Base-by-base conservation (phyloP, 2,797 vertebrate species). In the Ibycter americanus region DNA sequence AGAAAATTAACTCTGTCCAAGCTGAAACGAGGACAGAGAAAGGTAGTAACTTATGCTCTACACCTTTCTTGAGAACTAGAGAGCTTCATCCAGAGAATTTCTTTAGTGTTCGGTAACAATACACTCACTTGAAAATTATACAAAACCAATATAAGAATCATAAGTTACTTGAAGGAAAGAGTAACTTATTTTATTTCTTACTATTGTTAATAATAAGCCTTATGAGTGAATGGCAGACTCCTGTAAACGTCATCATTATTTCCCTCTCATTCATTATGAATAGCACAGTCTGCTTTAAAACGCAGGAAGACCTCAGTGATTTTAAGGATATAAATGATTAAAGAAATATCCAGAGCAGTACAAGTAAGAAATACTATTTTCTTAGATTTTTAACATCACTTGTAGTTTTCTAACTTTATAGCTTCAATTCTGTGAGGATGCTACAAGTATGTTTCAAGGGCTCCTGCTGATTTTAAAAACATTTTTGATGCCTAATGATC, bases 301-400 rank as follows among this genome's bases (percentile, higher is more conserved):
- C 15, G 66, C 46, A 49, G 12, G 29, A 67, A 34, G 15, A 18
- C 4, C 8, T 76, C 40, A 19, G 51, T 79, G 23, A 76, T 80
- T 84, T 82, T 65, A 71, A 71, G 20, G 26, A 68, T 71, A 88
- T 31, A 88, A 91, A 92, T 89, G n/a, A 88, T 90, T 94, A 82
- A 89, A 63, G 56, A 90, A 83, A 90, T 38, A 55, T 12, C 25
- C 46, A 89, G 74, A 67, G 18, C 20, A 32, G 2, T 76, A 1
- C 47, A 94, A 92, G 34, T 85, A 12, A 87, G 65, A 93, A 72
- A 58, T 51, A 63, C 5, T 15, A n/a, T 87, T 83, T 67, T 85
- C 67, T 94, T 74, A 72, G 36, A 84, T 79, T 96, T 91, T 90
- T 56, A 82, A 94, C 25, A 67, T 36, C 0, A 66, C 12, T 61